Conservation (phyloP, 2,797 vertebrate species). For the Spondyliosoma cantharus region DNA sequence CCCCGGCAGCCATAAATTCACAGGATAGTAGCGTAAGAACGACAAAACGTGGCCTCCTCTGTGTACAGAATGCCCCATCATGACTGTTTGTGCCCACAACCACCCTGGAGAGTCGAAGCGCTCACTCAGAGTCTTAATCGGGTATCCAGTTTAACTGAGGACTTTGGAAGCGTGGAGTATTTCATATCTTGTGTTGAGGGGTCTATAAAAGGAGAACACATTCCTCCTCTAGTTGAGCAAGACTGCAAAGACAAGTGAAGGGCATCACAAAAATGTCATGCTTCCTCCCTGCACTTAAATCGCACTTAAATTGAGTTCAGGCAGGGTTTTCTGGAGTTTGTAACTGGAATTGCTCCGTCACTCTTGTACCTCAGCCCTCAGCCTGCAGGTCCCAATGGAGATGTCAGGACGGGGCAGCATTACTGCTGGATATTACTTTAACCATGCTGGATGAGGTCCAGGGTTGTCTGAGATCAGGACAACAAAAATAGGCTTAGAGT, state of each 20-base stretch:
- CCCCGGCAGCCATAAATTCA: slow-evolving; percentile 72
- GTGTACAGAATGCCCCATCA: slow-evolving; percentile 22
- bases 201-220: slow-evolving; percentile 55
- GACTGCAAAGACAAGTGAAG: slow-evolving; percentile 46
- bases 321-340: slow-evolving; percentile 15
- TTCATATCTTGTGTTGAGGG: slow-evolving; percentile 27
- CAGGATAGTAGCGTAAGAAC: slow-evolving; percentile 55
- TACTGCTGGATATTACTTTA: slow-evolving; percentile 73
- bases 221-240: slow-evolving; percentile 29
- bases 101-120: slow-evolving; percentile 32
- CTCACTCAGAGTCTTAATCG: slow-evolving; percentile 30
- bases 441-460: slow-evolving; percentile 78
- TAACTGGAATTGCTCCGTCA: slow-evolving; percentile 12
- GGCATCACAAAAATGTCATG: slow-evolving; percentile 11
- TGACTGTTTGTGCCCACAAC: slow-evolving; percentile 17
- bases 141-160: slow-evolving; percentile 62
- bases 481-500: slow-evolving; percentile 84
- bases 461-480: slow-evolving; percentile 77
- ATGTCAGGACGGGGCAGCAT: slow-evolving; percentile 61
- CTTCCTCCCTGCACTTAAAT: slow-evolving; percentile 13
- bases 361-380: slow-evolving; percentile 23
- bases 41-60: slow-evolving; percentile 51
- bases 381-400: slow-evolving; percentile 50
- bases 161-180: slow-evolving; percentile 31
- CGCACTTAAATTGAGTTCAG: slow-evolving; percentile 5